Percentiles rank a stretch among this genome's conserved stretches.
Conservation (phyloP, 2,888 invertebrate genomes). For the Yponomeuta evonymella region DNA sequence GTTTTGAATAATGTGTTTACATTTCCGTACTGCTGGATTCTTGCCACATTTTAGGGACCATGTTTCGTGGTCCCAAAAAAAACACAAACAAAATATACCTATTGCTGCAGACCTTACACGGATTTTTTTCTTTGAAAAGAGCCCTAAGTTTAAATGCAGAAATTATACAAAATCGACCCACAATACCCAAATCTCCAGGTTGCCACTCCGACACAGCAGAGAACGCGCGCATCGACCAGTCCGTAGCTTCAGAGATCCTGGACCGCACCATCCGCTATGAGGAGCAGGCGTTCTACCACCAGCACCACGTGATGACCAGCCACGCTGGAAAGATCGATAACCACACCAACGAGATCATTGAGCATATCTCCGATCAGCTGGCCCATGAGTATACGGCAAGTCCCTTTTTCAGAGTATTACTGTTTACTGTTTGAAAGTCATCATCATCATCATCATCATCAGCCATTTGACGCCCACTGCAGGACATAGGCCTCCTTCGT, state of each 20-base stretch:
- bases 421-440: too few relatives aligned
- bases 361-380: slow-evolving; percentile 52
- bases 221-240: slow-evolving; percentile 52
- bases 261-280: slow-evolving; percentile 50
- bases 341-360: slow-evolving; percentile 59
- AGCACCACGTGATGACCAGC: slow-evolving; percentile 46
- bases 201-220: slow-evolving; percentile 42
- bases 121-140: too few relatives aligned
- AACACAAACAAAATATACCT: too few relatives aligned
- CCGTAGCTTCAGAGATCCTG: slow-evolving; percentile 55
- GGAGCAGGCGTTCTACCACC: slow-evolving; percentile 47
- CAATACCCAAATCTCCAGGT: slow-evolving; percentile 31
- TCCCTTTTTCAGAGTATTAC: slow-evolving; percentile 13
- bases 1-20: too few relatives aligned
- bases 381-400: slow-evolving; percentile 52
- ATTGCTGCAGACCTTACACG: too few relatives aligned
- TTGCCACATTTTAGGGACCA: too few relatives aligned
- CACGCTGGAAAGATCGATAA: slow-evolving; percentile 61
- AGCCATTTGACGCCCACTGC: too few relatives aligned
- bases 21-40: too few relatives aligned
- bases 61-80: too few relatives aligned
- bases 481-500: too few relatives aligned
- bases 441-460: too few relatives aligned
- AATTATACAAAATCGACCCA: background rate
- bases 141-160: too few relatives aligned